These are phyloP conservation scores for Hiodon alosoides DNA, from an alignment of 2,113 vertebrate species.

Conservation along the genomic window DNA sequence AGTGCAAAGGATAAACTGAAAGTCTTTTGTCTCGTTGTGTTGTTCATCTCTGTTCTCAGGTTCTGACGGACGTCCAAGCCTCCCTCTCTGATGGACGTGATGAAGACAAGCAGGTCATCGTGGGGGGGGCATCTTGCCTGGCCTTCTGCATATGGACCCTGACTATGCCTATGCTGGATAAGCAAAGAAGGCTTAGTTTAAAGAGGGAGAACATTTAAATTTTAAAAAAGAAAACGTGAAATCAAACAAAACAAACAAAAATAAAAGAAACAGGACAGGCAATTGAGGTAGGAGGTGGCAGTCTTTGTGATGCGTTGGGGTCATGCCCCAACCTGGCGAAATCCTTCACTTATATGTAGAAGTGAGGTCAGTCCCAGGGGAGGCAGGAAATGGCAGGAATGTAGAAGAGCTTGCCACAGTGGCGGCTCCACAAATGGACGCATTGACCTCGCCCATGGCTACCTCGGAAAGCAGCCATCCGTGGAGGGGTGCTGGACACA, in stretches of 20 bases:
- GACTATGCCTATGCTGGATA: too few species aligned
- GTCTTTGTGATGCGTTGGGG: neutral
- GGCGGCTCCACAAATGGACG: constrained; percentile 42
- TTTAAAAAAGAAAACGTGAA: neutral
- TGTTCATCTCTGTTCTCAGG: too few species aligned
- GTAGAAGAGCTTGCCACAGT: constrained; percentile 24
- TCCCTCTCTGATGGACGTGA: too few species aligned
- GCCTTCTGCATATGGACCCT: too few species aligned
- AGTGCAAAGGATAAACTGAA: too few species aligned
- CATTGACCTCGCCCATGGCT: constrained; percentile 46
- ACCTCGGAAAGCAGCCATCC: constrained; percentile 37
- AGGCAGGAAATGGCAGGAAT: constrained; percentile 36
- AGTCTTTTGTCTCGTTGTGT: too few species aligned
- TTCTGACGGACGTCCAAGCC: too few species aligned
- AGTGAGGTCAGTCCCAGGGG: constrained; percentile 54
- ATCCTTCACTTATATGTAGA: constrained; percentile 66
- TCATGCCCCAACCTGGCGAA: constrained; percentile 63
- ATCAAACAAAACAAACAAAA: constrained; percentile 8
- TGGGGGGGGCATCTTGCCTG: too few species aligned
- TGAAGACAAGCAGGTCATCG: too few species aligned
- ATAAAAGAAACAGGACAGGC: neutral
- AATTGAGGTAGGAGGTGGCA: neutral
- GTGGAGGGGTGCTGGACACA: constrained; percentile 32
- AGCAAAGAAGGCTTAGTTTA: too few species aligned
- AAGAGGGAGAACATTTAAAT: too few species aligned